phyloP scores from a whole-genome alignment of 2,797 vertebrate genomes.

The Artibeus lituratus region DNA sequence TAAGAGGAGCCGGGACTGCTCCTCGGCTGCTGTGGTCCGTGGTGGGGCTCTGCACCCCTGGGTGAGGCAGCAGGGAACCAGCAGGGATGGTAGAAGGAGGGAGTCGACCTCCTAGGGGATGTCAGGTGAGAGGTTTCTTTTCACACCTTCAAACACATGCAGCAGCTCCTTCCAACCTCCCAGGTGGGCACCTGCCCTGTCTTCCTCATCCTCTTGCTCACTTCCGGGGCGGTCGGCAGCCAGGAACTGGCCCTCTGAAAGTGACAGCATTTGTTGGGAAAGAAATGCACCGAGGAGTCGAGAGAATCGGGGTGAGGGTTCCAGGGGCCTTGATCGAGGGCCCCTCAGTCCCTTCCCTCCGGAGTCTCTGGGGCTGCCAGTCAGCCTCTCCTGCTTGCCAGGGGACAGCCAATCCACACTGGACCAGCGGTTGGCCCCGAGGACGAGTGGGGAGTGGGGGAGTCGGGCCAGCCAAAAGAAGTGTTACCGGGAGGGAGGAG shows the following conservation, averaged over 20 bases:
- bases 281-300: background rate
- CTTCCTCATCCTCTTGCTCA: background rate
- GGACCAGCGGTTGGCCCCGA: background rate
- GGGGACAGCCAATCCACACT: background rate
- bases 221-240: background rate
- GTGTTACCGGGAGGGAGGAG: background rate
- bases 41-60: background rate
- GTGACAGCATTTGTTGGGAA: background rate
- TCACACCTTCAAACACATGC: background rate
- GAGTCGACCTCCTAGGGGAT: background rate
- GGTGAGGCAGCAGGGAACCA: rapidly evolving
- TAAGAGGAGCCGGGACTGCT: background rate
- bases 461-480: background rate
- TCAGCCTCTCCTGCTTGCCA: background rate
- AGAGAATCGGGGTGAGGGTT: background rate
- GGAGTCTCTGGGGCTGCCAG: too few relatives aligned
- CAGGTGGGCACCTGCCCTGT: background rate
- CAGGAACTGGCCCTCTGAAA: background rate
- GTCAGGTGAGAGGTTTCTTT: background rate
- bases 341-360: background rate
- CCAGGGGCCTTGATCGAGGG: background rate
- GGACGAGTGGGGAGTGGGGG: background rate
- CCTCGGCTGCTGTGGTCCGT: rapidly evolving
- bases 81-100: background rate
- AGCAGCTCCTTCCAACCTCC: background rate